These are phyloP conservation scores for Idaea straminata DNA, from an alignment of 2,888 invertebrate species.

Conservation along the genomic window DNA sequence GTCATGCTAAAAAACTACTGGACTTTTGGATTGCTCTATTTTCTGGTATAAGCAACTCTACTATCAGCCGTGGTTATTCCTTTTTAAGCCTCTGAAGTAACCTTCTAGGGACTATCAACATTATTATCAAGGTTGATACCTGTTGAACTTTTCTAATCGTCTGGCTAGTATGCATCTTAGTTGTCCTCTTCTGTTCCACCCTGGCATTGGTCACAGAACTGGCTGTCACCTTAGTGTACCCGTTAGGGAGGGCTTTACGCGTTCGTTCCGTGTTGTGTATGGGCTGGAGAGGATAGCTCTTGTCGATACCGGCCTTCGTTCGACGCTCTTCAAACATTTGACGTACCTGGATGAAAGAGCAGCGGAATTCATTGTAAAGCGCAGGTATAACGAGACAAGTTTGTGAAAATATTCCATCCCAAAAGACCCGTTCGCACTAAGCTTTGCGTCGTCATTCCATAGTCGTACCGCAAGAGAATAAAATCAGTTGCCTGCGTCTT, in stretches of 20 bases:
- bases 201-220: constrained; percentile 35
- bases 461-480: no score
- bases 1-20: no score
- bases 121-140: no score
- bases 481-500: no score
- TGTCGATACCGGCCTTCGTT: constrained; percentile 87
- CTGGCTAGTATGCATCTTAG: constrained; percentile 41
- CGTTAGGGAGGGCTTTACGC: constrained; percentile 60
- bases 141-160: constrained; percentile 51
- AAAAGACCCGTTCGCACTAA: no score
- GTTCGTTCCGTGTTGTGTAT: constrained; percentile 77
- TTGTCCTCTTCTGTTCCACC: constrained; percentile 46
- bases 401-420: neutral
- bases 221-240: constrained; percentile 56
- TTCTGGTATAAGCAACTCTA: no score
- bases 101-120: no score
- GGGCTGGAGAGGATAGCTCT: constrained; percentile 90
- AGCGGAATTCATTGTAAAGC: neutral
- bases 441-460: no score
- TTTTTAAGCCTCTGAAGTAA: no score
- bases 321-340: constrained; percentile 93
- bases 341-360: constrained; percentile 80
- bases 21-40: no score
- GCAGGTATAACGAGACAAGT: neutral
- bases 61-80: no score